phyloP scores from a whole-genome alignment of 2,888 invertebrate genomes.

The Sceliomorpha sp. region DNA sequence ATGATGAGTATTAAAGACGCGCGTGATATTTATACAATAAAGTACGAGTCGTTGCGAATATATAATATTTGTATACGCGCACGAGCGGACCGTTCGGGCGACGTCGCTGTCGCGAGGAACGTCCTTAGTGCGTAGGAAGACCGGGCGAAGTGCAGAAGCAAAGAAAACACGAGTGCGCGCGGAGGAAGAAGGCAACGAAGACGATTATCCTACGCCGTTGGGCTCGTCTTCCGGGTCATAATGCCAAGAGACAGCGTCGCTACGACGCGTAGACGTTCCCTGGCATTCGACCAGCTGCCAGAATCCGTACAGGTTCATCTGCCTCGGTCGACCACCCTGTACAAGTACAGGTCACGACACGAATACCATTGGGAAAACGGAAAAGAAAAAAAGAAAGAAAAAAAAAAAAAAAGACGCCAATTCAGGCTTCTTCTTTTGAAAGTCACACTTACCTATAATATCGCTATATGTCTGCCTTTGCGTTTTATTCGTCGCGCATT shows the following conservation, averaged over 20 bases:
- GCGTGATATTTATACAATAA: too few species aligned
- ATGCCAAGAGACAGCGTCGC: conserved; percentile 73
- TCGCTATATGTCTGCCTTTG: too few species aligned
- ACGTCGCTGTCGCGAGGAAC: conserved; percentile 36
- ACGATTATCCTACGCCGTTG: conserved; percentile 57
- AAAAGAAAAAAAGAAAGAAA: too few species aligned
- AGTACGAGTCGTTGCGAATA: too few species aligned
- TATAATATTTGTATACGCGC: too few species aligned
- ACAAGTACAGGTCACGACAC: conserved; percentile 19
- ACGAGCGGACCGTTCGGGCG: too few species aligned
- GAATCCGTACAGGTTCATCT: conserved; percentile 71
- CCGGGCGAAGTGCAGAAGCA: conserved; percentile 42
- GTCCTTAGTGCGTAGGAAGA: conserved; percentile 45
- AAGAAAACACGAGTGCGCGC: conserved; percentile 40
- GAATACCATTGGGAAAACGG: conserved; percentile 8
- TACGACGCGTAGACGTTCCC: conserved; percentile 65
- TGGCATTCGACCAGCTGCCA: conserved; percentile 72
- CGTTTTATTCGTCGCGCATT: too few species aligned
- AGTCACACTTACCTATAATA: too few species aligned
- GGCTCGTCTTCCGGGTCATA: conserved; percentile 72
- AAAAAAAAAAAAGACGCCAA: too few species aligned
- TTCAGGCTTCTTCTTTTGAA: too few species aligned
- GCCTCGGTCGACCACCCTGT: conserved; percentile 54
- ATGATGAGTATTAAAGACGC: too few species aligned
- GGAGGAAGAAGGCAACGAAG: conserved; percentile 48